Evolutionary conservation across 37 sponge, comb jelly and placozoan species (phyloP), one percentile per base, ranked within the genome.

Genomic region (Aplysina aerophoba): DNA sequence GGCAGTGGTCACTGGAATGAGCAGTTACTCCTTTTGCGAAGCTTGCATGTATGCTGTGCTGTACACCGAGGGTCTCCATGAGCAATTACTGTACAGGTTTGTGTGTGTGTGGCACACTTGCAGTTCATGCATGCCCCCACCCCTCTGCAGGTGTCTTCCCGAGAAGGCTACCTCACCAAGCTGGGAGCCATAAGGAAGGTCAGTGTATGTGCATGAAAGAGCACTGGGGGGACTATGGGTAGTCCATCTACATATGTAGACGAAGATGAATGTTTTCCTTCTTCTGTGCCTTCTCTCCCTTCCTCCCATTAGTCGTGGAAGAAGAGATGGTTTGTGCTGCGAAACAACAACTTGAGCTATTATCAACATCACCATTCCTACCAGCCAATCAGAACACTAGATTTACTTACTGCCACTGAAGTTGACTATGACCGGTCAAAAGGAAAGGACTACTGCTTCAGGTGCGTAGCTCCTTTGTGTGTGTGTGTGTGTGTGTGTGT

Each of bases 161-260:
- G 65, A 62, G 94, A 94, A 72, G 94, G 94, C 1, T 94, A 90
- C 66, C 88, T 94, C 44, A 94, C 94, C 30, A 94, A 94, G 57
- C 73, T 81, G 20, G 94, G 94, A 17, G 56, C 50, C 56, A 83
- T 90, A 31, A 50, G 81, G 19, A 94, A 90, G 80, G 89, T 88
- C 15, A 78, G 39, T 25, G 19, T 1, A 4, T 19, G 27, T n/a
- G n/a, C n/a, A n/a, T n/a, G n/a, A n/a, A n/a, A n/a, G n/a, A n/a
- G n/a, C n/a, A n/a, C n/a, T n/a, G n/a, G n/a, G n/a, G n/a, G n/a
- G n/a, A n/a, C n/a, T n/a, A n/a, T n/a, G n/a, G n/a, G n/a, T n/a
- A n/a, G n/a, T n/a, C n/a, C n/a, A n/a, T n/a, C n/a, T n/a, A n/a
- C n/a, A n/a, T n/a, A n/a, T n/a, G n/a, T n/a, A n/a, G n/a, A n/a